These are phyloP conservation scores for Platycercus adscitus DNA, from an alignment of 2,113 vertebrate species.

Conservation along the genomic window DNA sequence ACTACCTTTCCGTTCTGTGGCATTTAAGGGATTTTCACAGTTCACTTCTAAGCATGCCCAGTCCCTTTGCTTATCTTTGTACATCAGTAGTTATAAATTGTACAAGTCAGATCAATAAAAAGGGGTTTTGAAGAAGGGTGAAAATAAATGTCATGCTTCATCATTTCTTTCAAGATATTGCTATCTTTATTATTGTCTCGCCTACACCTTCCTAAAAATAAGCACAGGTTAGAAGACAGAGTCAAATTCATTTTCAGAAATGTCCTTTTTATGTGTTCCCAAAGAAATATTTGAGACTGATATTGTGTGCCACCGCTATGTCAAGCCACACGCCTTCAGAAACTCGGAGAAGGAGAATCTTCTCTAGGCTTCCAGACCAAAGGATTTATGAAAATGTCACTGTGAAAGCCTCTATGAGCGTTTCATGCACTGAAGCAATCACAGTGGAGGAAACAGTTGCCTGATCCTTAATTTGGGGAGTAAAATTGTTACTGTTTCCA, in stretches of 20 bases:
- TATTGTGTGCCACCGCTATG: not conserved
- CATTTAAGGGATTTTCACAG: slow-evolving; percentile 46
- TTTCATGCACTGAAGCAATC: not conserved
- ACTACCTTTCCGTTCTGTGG: not conserved
- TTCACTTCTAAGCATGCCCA: not conserved
- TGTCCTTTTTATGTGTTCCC: slow-evolving; percentile 10
- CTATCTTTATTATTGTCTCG: slow-evolving; percentile 37
- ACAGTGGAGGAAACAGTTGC: not conserved
- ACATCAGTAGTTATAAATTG: slow-evolving; percentile 19
- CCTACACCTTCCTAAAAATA: slow-evolving; percentile 50
- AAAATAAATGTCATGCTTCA: slow-evolving; percentile 56
- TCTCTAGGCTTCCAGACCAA: not conserved
- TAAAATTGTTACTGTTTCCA: not conserved
- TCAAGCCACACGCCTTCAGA: not conserved
- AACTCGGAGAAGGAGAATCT: not conserved
- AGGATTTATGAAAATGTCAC: not conserved
- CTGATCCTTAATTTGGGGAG: not conserved
- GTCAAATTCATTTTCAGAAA: slow-evolving; percentile 43
- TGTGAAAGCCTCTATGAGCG: not conserved
- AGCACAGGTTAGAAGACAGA: slow-evolving; percentile 34
- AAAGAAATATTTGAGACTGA: not conserved
- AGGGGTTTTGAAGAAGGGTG: slow-evolving; percentile 38
- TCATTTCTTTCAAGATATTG: slow-evolving; percentile 15
- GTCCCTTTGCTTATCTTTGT: slow-evolving; percentile 14
- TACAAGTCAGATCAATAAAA: slow-evolving; percentile 59